Percentiles rank a stretch among this genome's conserved stretches.
These are phyloP conservation scores for Rhinatrema bivittatum DNA, from an alignment of 2,797 vertebrate genomes.

Conservation along the genomic window DNA sequence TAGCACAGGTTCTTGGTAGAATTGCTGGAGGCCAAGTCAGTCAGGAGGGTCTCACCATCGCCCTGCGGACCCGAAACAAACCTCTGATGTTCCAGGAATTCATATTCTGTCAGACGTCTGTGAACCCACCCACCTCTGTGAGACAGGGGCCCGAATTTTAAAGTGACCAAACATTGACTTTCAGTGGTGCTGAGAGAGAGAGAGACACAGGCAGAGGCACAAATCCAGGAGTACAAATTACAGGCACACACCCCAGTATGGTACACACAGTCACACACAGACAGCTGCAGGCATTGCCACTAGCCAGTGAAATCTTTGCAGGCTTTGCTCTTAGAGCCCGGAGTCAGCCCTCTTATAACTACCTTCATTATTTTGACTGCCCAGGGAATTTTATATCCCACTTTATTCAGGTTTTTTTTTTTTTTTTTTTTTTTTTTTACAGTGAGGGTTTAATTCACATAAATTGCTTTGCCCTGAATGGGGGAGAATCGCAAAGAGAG, in stretches of 20 bases:
- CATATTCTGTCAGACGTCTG: not conserved
- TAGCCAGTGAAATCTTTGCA: too few relatives aligned
- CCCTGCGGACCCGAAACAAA: conserved; percentile 5
- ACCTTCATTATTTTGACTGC: too few relatives aligned
- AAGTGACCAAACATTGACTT: conserved; percentile 11
- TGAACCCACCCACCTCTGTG: not conserved
- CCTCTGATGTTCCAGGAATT: conserved; percentile 5
- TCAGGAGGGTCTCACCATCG: conserved; percentile 5
- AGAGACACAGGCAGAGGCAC: conserved; percentile 5
- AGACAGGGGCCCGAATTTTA: conserved; percentile 6
- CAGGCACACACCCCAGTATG: not conserved
- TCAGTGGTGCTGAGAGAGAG: too few relatives aligned
- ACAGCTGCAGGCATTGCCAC: too few relatives aligned
- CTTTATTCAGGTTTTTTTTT: too few relatives aligned
- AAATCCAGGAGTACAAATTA: conserved; percentile 3
- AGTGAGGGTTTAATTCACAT: too few relatives aligned
- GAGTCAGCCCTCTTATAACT: too few relatives aligned
- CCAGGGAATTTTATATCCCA: too few relatives aligned
- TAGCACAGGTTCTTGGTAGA: conserved; percentile 6
- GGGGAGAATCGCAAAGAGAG: too few relatives aligned
- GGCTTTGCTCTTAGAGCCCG: too few relatives aligned
- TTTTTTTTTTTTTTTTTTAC: too few relatives aligned
- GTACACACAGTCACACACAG: not conserved
- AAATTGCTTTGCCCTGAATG: too few relatives aligned
- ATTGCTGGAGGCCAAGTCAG: conserved; percentile 7